Conservation (phyloP, 2,113 vertebrate genomes). For the Ia io region DNA sequence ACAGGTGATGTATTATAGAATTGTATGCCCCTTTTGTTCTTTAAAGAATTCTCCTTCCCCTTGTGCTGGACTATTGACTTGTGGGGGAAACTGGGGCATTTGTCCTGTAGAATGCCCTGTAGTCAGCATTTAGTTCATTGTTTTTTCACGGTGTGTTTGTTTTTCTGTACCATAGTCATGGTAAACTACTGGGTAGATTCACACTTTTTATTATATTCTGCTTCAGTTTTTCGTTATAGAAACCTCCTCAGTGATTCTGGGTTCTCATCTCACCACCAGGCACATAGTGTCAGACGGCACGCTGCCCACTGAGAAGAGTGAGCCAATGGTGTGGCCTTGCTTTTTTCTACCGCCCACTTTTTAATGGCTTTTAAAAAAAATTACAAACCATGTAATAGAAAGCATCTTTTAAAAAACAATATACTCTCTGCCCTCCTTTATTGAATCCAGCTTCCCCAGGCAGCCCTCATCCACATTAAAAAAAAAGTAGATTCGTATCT, state of each 20-base stretch:
- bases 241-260: not conserved
- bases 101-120: not conserved
- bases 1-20: not conserved
- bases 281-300: not conserved
- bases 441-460: not conserved
- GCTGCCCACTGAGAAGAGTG: too few relatives aligned
- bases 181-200: not conserved
- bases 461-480: not conserved
- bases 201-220: not conserved
- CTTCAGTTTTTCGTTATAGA: not conserved
- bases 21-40: not conserved
- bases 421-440: not conserved
- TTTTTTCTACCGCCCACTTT: not conserved
- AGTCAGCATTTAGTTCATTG: not conserved
- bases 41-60: not conserved
- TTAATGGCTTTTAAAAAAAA: not conserved
- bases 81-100: not conserved
- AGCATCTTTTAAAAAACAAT: not conserved
- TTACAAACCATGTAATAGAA: not conserved
- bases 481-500: not conserved
- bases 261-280: not conserved
- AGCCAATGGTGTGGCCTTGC: not conserved
- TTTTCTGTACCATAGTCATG: not conserved
- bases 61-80: not conserved
- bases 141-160: not conserved